Evolutionary conservation across 1,140 invertebrate genomes (phyloP), one percentile per base, ranked within the genome.

Genomic region (Diuraphis noxia): DNA sequence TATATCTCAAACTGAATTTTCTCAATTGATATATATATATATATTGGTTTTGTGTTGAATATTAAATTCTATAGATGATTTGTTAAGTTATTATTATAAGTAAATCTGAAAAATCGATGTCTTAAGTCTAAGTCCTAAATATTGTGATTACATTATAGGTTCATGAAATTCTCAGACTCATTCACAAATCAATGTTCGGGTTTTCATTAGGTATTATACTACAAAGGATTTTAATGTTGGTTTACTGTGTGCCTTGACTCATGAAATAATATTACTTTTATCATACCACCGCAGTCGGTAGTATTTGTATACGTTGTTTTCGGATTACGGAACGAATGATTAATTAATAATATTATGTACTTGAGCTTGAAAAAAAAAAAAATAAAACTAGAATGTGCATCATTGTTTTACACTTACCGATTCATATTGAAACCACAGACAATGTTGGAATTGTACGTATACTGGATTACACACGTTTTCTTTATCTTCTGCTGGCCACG

Each of bases 371-470:
- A 79, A 79, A 21, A 38, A 7, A 79, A 40, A 81, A 21, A 38
- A 7, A 79, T 25, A 81, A 21, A 49, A 1, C 5, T 81, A 2
- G 6, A 84, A 85, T 43, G 3, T 21, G n/a, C 56, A n/a, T 17
- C 56, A 90, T 7, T 19, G 21, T n/a, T 79, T n/a, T 7, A 7
- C 36, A 90, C 82, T 92, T 85, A 92, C 92, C 81, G 88, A 40
- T 91, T 92, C 92, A 34, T 89, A 92, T 86, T 90, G 88, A 30
- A 84, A 38, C 92, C 92, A 92, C n/a, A 92, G 19, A n/a, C 92
- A 92, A 52, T 92, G 92, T 86, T 90, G 88, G 56, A 92, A 92
- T 38, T 92, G 92, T 34, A 92, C 92, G 49, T 88, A 88, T 34
- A 91, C 81, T 19, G 92, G 92, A 86, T 92, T 92, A 36, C 92